Evolutionary conservation across 2,888 invertebrate genomes (phyloP).

Genomic region (Pollenia amentaria): DNA sequence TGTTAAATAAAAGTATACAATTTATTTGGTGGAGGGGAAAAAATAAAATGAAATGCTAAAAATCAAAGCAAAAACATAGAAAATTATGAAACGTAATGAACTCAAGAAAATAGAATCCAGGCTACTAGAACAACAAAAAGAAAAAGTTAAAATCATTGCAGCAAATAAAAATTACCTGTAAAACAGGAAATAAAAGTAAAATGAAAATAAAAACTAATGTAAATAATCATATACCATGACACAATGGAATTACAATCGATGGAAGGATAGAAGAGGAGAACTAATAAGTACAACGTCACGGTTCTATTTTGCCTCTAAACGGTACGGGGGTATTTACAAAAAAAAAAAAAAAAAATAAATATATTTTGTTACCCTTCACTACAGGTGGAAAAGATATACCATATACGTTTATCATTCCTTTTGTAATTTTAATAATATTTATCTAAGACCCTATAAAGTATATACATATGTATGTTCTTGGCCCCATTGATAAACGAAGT

Average conservation of each 20-base stretch:
- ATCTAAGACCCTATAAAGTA: no score
- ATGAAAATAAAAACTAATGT: background rate
- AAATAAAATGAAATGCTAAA: background rate
- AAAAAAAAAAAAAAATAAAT: no score
- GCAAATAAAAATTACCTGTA: constrained; percentile 51
- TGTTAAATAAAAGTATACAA: constrained; percentile 1
- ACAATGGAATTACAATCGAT: background rate
- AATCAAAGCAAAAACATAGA: background rate
- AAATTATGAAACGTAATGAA: background rate
- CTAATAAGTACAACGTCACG: background rate
- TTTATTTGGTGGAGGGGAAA: background rate
- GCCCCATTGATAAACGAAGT: no score
- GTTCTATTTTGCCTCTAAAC: background rate
- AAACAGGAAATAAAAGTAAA: constrained; percentile 37
- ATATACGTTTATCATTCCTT: no score
- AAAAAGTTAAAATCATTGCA: constrained; percentile 57
- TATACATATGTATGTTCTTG: no score
- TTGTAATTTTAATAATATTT: no score
- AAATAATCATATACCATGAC: background rate
- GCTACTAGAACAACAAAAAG: constrained; percentile 9
- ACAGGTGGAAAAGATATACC: no score
- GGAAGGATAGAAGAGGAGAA: background rate
- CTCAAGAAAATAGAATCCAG: constrained; percentile 20
- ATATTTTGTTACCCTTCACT: no score
- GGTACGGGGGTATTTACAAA: background rate